Evolutionary conservation across 35 echinoderm and acorn worm genomes (phyloP).

Genomic region (Eucidaris tribuloides): DNA sequence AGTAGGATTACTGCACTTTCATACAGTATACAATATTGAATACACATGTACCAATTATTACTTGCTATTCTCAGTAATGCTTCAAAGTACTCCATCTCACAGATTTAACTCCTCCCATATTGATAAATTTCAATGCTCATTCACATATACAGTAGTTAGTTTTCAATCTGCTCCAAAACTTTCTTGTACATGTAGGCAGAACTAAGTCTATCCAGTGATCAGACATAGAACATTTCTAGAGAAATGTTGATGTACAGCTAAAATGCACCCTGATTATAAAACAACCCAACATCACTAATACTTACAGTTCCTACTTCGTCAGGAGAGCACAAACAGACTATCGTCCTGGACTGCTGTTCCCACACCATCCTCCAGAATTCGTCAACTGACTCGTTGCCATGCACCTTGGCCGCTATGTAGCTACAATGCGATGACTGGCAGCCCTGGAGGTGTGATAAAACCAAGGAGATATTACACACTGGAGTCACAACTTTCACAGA

Average conservation of each 20-base stretch:
- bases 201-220: background rate
- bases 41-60: no score
- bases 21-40: no score
- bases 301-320: constrained; percentile 63
- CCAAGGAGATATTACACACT: no score
- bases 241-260: background rate
- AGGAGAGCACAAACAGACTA: constrained; percentile 46
- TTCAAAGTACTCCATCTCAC: no score
- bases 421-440: background rate
- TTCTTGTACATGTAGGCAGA: background rate
- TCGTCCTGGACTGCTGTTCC: constrained; percentile 64
- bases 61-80: no score
- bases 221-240: background rate
- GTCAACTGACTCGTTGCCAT: background rate
- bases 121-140: background rate
- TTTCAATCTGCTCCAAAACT: background rate
- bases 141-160: background rate
- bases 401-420: constrained; percentile 57
- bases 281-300: background rate
- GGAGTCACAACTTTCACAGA: no score
- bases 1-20: no score
- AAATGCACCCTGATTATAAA: background rate
- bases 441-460: no score
- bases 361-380: constrained; percentile 72
- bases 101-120: no score